Evolutionary conservation across 2,888 invertebrate genomes (phyloP).

Genomic region (Dryobota labecula): DNA sequence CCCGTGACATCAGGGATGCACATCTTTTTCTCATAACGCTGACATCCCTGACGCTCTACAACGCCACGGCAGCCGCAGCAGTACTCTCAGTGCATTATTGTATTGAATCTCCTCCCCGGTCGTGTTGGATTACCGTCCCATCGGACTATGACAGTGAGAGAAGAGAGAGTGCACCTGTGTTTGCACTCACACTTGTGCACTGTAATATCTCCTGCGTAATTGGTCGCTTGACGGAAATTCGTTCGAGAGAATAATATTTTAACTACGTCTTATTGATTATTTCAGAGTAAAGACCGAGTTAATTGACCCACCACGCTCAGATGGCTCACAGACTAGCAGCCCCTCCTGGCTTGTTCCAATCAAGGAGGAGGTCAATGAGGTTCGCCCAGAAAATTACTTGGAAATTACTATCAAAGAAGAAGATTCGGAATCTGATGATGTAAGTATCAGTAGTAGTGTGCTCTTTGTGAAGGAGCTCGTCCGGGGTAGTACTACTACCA

Average conservation of each 20-base stretch:
- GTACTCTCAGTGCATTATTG: too few species aligned
- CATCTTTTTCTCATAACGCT: too few species aligned
- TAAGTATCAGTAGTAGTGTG: background rate
- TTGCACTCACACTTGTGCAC: background rate
- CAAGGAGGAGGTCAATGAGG: slow-evolving; percentile 24
- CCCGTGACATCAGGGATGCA: too few species aligned
- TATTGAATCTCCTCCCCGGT: too few species aligned
- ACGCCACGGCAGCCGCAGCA: too few species aligned
- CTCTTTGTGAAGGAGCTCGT: too few species aligned
- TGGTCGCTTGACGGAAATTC: background rate
- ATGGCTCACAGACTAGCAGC: background rate
- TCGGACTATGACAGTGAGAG: background rate
- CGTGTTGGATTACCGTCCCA: background rate
- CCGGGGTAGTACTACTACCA: background rate
- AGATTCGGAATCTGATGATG: slow-evolving; percentile 6
- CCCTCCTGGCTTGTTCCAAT: slow-evolving; percentile 26
- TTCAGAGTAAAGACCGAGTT: slow-evolving; percentile 23
- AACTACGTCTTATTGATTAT: background rate
- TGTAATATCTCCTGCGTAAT: background rate
- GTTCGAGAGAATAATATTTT: too few species aligned
- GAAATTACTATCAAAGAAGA: slow-evolving; percentile 37
- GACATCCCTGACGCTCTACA: too few species aligned
- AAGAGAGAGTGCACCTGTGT: too few species aligned
- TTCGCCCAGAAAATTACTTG: slow-evolving; percentile 1
- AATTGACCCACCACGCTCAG: background rate